Percentiles rank a stretch among this genome's conserved stretches.
phyloP scores from a whole-genome alignment of 2,888 invertebrate genomes.

The Atethmia centrago region DNA sequence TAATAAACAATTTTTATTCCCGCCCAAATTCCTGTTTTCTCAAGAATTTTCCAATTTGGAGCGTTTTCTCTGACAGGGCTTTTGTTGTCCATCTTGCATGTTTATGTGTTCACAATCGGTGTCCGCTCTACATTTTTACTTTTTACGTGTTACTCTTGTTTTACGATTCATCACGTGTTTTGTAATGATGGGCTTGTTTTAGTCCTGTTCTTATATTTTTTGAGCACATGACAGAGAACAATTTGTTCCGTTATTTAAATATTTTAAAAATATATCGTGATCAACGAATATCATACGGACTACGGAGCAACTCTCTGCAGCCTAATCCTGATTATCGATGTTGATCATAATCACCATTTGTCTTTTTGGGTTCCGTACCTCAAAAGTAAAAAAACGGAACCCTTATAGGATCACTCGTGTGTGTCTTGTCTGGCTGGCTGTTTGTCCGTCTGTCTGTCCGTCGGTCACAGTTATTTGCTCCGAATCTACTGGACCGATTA shows the following conservation, averaged over 20 bases:
- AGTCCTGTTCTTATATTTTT: background rate
- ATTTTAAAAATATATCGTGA: too few relatives aligned
- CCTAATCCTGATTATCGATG: background rate
- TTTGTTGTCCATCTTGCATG: conserved; percentile 16
- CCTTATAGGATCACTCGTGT: too few relatives aligned
- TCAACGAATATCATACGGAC: background rate
- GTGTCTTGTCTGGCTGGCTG: too few relatives aligned
- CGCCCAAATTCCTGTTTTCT: background rate
- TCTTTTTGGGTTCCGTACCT: too few relatives aligned
- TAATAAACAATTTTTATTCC: background rate
- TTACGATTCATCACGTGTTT: conserved; percentile 36
- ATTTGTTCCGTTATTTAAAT: background rate
- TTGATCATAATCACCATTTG: too few relatives aligned
- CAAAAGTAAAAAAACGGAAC: too few relatives aligned
- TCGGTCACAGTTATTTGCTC: too few relatives aligned
- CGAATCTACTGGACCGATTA: too few relatives aligned
- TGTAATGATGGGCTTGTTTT: conserved; percentile 29
- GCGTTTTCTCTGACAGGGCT: conserved; percentile 1
- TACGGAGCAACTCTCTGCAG: background rate
- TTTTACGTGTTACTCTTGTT: conserved; percentile 44
- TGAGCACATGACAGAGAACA: background rate
- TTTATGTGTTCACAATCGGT: conserved; percentile 34
- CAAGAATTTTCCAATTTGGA: conserved; percentile 10
- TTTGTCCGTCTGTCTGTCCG: too few relatives aligned
- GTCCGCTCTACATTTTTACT: conserved; percentile 35